Evolutionary conservation across 2,113 vertebrate genomes (phyloP).

Genomic region (Pipa parva): DNA sequence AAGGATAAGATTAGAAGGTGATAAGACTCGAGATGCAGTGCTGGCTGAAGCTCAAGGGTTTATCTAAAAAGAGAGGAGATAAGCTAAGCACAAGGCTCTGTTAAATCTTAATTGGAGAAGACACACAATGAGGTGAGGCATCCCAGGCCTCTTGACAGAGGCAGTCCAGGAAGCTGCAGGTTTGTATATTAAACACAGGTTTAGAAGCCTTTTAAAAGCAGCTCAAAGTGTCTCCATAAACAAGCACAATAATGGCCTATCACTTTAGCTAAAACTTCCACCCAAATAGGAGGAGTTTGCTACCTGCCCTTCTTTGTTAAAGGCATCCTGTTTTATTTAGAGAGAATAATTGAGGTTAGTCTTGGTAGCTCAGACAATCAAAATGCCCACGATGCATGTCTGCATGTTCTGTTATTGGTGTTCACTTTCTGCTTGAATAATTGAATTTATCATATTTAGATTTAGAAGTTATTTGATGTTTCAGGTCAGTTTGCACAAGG

Average conservation of each 20-base stretch:
- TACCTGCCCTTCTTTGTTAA: slow-evolving; percentile 4
- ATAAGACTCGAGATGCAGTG: slow-evolving; percentile 52
- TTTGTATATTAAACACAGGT: slow-evolving; percentile 75
- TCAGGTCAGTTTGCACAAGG: no score
- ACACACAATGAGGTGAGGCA: slow-evolving; percentile 53
- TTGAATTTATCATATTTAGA: no score
- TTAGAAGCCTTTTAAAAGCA: slow-evolving; percentile 69
- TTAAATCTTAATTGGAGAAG: slow-evolving; percentile 62
- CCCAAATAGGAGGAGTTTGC: slow-evolving; percentile 47
- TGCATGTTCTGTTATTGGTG: no score
- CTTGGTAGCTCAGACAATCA: no score
- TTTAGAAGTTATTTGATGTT: no score
- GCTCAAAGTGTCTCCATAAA: slow-evolving; percentile 71
- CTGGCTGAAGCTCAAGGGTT: slow-evolving; percentile 56
- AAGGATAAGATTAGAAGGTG: slow-evolving; percentile 47
- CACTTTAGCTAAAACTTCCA: slow-evolving; percentile 72
- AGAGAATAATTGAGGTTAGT: no score
- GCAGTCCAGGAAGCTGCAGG: slow-evolving; percentile 67
- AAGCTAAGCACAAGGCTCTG: slow-evolving; percentile 49
- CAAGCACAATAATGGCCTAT: slow-evolving; percentile 75
- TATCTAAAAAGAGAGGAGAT: slow-evolving; percentile 52
- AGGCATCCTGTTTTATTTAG: no score
- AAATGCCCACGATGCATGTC: no score
- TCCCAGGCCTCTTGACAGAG: slow-evolving; percentile 48
- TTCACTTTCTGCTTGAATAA: no score